Evolutionary conservation across 2,888 invertebrate species (phyloP).

Genomic region (Drosophila paracracens): DNA sequence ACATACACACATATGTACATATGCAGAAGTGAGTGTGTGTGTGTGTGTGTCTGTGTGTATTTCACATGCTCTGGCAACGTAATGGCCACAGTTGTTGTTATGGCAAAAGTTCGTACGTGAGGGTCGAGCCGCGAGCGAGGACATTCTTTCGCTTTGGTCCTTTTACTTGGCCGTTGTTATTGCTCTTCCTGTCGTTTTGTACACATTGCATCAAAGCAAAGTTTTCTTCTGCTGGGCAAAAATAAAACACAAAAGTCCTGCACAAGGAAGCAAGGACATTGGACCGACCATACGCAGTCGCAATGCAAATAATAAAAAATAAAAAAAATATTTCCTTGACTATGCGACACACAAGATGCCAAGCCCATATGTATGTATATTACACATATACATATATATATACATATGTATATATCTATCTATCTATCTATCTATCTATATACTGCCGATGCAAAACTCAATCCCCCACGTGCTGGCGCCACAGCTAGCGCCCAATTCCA

Average conservation of each 20-base stretch:
- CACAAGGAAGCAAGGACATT: constrained; percentile 41
- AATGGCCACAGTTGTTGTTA: constrained; percentile 82
- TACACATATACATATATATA: constrained; percentile 1
- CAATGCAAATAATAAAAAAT: constrained; percentile 60
- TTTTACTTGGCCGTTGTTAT: constrained; percentile 39
- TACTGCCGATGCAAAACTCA: constrained; percentile 20
- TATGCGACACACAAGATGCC: constrained; percentile 40
- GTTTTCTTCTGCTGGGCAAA: constrained; percentile 56
- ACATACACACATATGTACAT: constrained; percentile 8
- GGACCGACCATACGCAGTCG: constrained; percentile 67
- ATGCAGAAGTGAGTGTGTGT: constrained; percentile 2
- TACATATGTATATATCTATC: background rate
- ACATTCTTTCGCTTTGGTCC: constrained; percentile 67
- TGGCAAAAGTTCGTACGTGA: constrained; percentile 80
- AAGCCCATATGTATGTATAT: constrained; percentile 4
- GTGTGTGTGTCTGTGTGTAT: constrained; percentile 34
- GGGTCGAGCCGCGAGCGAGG: constrained; percentile 76
- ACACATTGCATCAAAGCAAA: constrained; percentile 80
- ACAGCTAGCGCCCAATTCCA: constrained; percentile 20
- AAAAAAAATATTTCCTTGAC: constrained; percentile 43
- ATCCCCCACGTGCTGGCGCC: constrained; percentile 46
- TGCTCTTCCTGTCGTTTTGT: constrained; percentile 54
- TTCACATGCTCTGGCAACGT: constrained; percentile 68
- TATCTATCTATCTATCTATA: constrained; percentile 2
- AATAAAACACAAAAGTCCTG: constrained; percentile 56